Evolutionary conservation across 2,888 invertebrate species (phyloP), one percentile per base, ranked within the genome.

Genomic region (Doris montereyensis): DNA sequence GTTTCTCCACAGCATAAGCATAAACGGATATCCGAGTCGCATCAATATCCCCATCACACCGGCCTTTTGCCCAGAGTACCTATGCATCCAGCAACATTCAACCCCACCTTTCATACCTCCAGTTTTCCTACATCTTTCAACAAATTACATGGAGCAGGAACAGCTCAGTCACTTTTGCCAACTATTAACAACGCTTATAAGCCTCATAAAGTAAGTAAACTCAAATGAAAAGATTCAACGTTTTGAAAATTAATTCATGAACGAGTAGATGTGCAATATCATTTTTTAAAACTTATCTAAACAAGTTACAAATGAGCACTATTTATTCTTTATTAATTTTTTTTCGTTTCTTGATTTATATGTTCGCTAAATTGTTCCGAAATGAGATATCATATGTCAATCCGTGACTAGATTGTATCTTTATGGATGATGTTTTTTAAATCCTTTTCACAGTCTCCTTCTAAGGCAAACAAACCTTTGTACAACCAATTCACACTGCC

Each of bases 401-500:
- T n/a, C n/a, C n/a, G n/a, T n/a, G n/a, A n/a, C n/a, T n/a, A n/a
- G n/a, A n/a, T n/a, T n/a, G n/a, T n/a, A n/a, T n/a, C n/a, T n/a
- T n/a, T n/a, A n/a, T n/a, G n/a, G n/a, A n/a, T n/a, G n/a, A n/a
- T n/a, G n/a, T n/a, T n/a, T n/a, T n/a, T n/a, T n/a, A 41, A 41
- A 41, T 41, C 5, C 52, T 10, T 72, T 35, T 82, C 21, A 83
- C 86, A 86, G 77, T 84, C 87, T 85, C 85, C 85, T 17, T 81
- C 80, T 65, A 87, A 87, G 80, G 80, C 88, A 73, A 85, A 84
- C 30, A 89, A 88, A 82, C 85, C 85, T 60, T 85, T 89, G 81
- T 87, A 86, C 79, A 85, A 86, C 78, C 86, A 86, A 71, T 88
- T 88, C 81, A 87, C 87, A 71, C 82, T 89, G 21, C 89, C 89